Evolutionary conservation across 92 coral and sea anemone species (phyloP), one percentile per base, ranked within the genome.

Genomic region (Porites rus): DNA sequence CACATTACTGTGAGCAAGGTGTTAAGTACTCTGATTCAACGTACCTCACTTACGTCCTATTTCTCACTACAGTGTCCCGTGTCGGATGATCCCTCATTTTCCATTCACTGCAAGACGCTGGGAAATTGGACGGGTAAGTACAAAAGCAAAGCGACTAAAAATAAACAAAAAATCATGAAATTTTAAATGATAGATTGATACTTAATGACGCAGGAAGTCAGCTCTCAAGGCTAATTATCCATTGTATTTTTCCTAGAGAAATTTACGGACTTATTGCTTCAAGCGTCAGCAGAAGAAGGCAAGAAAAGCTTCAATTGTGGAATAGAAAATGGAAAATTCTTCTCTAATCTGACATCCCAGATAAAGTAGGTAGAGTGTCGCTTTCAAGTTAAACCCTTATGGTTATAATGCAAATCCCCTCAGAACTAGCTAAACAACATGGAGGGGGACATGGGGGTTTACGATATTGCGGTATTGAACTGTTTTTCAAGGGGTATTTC

Each of bases 121-220:
- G 97, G 97, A 59, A 90, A 94, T 50, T 94, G 97, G 97, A 94
- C 97, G 13, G 87, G 85, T 81, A 25, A 86, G 68, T 75, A 1
- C 1, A 59, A 16, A 50, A 56, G 17, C 31, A 28, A 28, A 28
- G 31, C 31, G 31, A 1, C 31, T 28, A 28, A 10, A 58, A 58
- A 4, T 16, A 61, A 13, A 61, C 7, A 61, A 13, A 61, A 14
- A 19, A 24, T n/a, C 6, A 18, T 19, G 19, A 63, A 63, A 21
- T 17, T 65, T 65, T 65, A 18, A 8, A 19, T 17, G 1, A 65
- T 65, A 65, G 7, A 63, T 14, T 63, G n/a, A 65, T 65, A 31
- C 8, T 4, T 24, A 1, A 20, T 21, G 16, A 67, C 52, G 9
- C 58, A 22, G 8, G 13, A 52, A 11, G 17, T 24, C 81, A 60